Conservation (phyloP, 2,888 invertebrate genomes). For the Endomychus coccineus region DNA sequence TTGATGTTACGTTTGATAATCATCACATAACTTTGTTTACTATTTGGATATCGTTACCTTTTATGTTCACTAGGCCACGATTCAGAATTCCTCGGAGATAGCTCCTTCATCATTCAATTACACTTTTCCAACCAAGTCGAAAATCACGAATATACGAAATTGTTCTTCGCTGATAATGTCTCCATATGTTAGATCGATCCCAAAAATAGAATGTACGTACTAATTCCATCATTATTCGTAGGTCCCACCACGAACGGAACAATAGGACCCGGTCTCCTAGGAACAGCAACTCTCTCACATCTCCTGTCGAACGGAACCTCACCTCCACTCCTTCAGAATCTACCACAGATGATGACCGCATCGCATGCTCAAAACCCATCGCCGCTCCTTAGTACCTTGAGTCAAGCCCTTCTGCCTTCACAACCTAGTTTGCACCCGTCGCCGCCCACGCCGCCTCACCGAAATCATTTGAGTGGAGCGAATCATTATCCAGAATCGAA, state of each 20-base stretch:
- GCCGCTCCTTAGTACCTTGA: conserved; percentile 36
- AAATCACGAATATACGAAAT: too few relatives aligned
- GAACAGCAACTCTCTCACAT: conserved; percentile 61
- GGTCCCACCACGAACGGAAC: conserved; percentile 58
- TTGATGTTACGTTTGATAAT: too few relatives aligned
- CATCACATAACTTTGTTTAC: too few relatives aligned
- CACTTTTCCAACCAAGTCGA: too few relatives aligned
- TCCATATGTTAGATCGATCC: too few relatives aligned
- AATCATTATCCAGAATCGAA: conserved; percentile 37
- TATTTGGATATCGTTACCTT: too few relatives aligned
- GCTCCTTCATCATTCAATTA: too few relatives aligned
- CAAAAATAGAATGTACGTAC: too few relatives aligned
- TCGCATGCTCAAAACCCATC: conserved; percentile 25
- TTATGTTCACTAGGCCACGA: too few relatives aligned
- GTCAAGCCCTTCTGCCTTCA: conserved; percentile 31
- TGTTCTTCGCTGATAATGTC: too few relatives aligned
- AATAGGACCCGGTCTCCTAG: conserved; percentile 61
- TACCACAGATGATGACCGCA: conserved; percentile 55
- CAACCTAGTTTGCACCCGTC: conserved; percentile 19
- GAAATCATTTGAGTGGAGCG: conserved; percentile 20
- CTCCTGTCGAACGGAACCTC: conserved; percentile 64
- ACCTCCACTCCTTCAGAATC: conserved; percentile 67
- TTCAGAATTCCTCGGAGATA: too few relatives aligned
- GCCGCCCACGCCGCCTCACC: conserved; percentile 22
- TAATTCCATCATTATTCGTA: too few relatives aligned